Evolutionary conservation across 2,113 vertebrate genomes (phyloP).

Genomic region (Rattus norvegicus): DNA sequence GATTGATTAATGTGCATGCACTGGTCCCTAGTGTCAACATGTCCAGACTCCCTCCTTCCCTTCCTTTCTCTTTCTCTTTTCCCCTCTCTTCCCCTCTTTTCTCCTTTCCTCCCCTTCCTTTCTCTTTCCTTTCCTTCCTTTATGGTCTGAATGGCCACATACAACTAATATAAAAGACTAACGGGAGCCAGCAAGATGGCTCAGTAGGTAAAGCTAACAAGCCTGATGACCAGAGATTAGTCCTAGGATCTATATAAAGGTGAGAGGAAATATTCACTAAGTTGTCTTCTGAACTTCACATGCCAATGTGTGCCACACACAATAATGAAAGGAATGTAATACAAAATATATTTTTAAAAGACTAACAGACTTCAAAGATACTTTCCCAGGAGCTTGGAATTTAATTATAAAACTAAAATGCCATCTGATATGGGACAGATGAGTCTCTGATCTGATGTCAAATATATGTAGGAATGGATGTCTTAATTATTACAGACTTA

Average conservation of each 20-base stretch:
- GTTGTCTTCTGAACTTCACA: neutral
- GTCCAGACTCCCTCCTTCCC: too few relatives aligned
- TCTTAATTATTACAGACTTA: constrained; percentile 38
- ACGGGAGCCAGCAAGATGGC: neutral
- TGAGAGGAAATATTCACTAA: neutral
- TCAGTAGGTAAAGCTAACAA: neutral
- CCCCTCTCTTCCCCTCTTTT: rapidly evolving
- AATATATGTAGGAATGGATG: neutral
- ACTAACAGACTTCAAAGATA: constrained; percentile 30
- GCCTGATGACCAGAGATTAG: neutral
- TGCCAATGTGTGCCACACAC: neutral
- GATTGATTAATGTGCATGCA: neutral
- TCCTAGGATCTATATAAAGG: neutral
- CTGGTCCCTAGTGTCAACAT: neutral
- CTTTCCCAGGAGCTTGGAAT: constrained; percentile 39
- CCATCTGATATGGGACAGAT: constrained; percentile 20
- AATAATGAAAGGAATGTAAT: neutral
- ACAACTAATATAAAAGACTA: constrained; percentile 15
- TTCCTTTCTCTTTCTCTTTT: too few relatives aligned
- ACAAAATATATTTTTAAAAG: constrained; percentile 15
- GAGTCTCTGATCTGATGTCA: constrained; percentile 40
- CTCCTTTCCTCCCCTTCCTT: neutral
- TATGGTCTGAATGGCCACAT: neutral
- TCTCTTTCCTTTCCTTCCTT: neutral
- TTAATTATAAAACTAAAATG: constrained; percentile 60